Evolutionary conservation across 2,888 invertebrate genomes (phyloP).

Genomic region (Choreutis nemorana): DNA sequence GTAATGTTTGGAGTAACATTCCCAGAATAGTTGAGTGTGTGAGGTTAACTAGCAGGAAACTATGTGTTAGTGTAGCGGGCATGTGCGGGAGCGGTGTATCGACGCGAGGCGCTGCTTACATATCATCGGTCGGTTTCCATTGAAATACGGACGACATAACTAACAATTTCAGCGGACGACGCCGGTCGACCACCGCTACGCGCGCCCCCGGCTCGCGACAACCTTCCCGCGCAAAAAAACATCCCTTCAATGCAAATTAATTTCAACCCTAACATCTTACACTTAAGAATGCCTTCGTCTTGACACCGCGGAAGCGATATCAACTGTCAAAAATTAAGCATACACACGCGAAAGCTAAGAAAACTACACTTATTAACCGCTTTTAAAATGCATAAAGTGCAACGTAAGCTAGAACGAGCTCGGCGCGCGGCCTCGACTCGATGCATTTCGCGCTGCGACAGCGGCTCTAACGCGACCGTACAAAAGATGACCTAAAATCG

Average conservation of each 20-base stretch:
- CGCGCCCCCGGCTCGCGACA: slow-evolving; percentile 47
- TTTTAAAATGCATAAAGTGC: slow-evolving; percentile 55
- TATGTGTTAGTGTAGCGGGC: background rate
- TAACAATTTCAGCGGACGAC: slow-evolving; percentile 30
- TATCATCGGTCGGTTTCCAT: slow-evolving; percentile 47
- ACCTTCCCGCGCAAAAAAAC: slow-evolving; percentile 59
- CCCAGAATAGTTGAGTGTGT: too few relatives aligned
- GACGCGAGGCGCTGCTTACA: slow-evolving; percentile 19
- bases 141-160: slow-evolving; percentile 40
- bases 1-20: too few relatives aligned
- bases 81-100: slow-evolving; percentile 19
- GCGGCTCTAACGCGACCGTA: slow-evolving; percentile 51
- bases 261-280: slow-evolving; percentile 35
- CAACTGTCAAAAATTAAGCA: slow-evolving; percentile 67
- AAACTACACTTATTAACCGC: slow-evolving; percentile 51
- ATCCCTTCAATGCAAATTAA: slow-evolving; percentile 32
- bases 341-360: slow-evolving; percentile 57
- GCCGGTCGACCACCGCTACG: slow-evolving; percentile 32
- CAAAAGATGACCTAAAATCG: slow-evolving; percentile 66
- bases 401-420: slow-evolving; percentile 40
- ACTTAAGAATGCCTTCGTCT: slow-evolving; percentile 44
- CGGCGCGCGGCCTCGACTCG: slow-evolving; percentile 60
- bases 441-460: slow-evolving; percentile 57
- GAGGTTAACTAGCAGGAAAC: background rate
- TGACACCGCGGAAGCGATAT: slow-evolving; percentile 39